A percentile compares a stretch with the other conserved stretches of the same genome.
Conservation (phyloP, 1,140 invertebrate genomes). For the Agrypnia vestita region DNA sequence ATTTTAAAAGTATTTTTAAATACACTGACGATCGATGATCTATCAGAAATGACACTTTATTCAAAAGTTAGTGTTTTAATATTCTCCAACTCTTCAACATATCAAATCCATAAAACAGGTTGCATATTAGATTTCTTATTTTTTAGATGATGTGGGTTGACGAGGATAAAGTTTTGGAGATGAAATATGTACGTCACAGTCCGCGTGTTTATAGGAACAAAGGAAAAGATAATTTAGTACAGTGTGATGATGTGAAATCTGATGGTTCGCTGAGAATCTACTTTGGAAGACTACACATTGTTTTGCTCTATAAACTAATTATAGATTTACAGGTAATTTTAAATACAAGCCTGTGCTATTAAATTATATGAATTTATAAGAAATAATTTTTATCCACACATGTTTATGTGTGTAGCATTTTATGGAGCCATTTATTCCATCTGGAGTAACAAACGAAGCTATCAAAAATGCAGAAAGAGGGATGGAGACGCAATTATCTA, state of each 20-base stretch:
- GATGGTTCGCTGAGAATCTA: constrained; percentile 82
- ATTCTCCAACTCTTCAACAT: too few relatives aligned
- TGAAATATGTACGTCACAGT: constrained; percentile 83
- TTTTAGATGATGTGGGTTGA: constrained; percentile 79
- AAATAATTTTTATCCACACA: constrained; percentile 39
- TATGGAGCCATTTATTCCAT: constrained; percentile 77
- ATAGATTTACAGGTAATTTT: constrained; percentile 77
- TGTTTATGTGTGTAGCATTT: constrained; percentile 75
- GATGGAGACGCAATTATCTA: constrained; percentile 65
- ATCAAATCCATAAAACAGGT: not conserved
- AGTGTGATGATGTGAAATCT: constrained; percentile 73
- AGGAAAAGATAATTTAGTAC: constrained; percentile 66
- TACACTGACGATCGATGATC: constrained; percentile 80
- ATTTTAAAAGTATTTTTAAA: constrained; percentile 81
- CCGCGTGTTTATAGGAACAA: constrained; percentile 73
- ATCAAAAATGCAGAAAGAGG: constrained; percentile 65
- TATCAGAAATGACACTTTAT: constrained; percentile 84
- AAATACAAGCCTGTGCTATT: not conserved
- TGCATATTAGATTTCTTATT: constrained; percentile 32
- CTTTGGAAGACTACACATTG: constrained; percentile 81
- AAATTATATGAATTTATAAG: not conserved
- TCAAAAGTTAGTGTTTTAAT: constrained; percentile 78
- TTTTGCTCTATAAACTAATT: constrained; percentile 82
- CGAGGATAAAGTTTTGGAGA: constrained; percentile 84
- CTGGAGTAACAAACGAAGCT: constrained; percentile 64